Evolutionary conservation across 2,797 vertebrate genomes (phyloP), one percentile per base, ranked within the genome.

Genomic region (Rousettus madagascariensis): DNA sequence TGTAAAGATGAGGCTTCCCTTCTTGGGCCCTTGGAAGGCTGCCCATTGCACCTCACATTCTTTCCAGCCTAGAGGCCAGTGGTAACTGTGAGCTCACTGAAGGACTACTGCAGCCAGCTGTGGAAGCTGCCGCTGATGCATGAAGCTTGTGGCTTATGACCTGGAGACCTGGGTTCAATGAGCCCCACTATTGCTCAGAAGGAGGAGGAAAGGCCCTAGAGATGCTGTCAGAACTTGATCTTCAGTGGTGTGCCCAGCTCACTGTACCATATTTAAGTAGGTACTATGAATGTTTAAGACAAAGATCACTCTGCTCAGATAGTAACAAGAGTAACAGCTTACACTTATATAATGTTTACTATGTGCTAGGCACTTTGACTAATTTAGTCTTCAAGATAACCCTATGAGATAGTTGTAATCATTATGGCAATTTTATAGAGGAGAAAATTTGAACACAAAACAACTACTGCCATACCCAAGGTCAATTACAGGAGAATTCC

Each of bases 1-100:
- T 95, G 95, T 97, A 97, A 97, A 88, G 93, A 95, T 88, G 90
- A 96, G 61, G 87, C 95, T 75, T 97, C 57, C 86, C 92, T 95
- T 95, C 90, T 77, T 43, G 79, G 92, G 69, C 66, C 82, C 6
- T 82, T 95, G 97, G 96, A 96, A 91, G 78, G 43, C 92, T 97
- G 95, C 95, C 93, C 69, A 0, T 28, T 68, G 86, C 51, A 95
- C 88, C 68, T 91, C 95, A 96, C 97, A 95, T 97, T 97, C 96
- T 96, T 97, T 93, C 66, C 72, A 78, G 97, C 96, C 90, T 83
- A n/a, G 96, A 96, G 90, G 97, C 93, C 1, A 0, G 0, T 24
- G 33, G 95, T 95, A 92, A 95, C 97, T 85, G 93, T 59, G 96
- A 91, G 84, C 91, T 36, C 77, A 24, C 6, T 51, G 90, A 65